Evolutionary conservation across 1,140 invertebrate species (phyloP).

Genomic region (Coptotermes formosanus): DNA sequence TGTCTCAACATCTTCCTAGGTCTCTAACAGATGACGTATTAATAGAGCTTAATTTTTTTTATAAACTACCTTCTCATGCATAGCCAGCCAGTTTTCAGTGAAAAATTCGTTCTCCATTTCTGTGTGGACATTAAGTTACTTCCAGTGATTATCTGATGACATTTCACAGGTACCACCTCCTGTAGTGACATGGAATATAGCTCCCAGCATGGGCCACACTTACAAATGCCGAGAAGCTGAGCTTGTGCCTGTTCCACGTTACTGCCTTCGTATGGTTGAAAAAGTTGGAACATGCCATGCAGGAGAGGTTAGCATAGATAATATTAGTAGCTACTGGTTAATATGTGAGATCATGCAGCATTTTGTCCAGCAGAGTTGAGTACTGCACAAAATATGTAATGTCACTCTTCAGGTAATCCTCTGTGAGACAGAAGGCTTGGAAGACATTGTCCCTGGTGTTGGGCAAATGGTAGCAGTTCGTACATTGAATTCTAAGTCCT

Average conservation of each 20-base stretch:
- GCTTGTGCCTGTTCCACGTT: constrained; percentile 62
- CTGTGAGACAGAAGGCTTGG: constrained; percentile 55
- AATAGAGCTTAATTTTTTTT: too few relatives aligned
- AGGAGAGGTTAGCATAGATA: constrained; percentile 61
- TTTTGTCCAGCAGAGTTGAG: too few relatives aligned
- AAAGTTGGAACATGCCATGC: constrained; percentile 71
- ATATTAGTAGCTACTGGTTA: background rate
- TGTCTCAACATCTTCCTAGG: too few relatives aligned
- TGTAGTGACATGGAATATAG: constrained; percentile 55
- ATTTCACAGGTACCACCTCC: constrained; percentile 22
- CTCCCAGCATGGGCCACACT: constrained; percentile 59
- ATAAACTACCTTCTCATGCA: too few relatives aligned
- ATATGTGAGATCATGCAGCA: too few relatives aligned
- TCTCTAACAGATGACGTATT: too few relatives aligned
- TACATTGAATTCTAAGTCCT: constrained; percentile 34
- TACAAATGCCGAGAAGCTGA: constrained; percentile 61
- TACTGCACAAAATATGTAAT: too few relatives aligned
- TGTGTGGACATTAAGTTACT: too few relatives aligned
- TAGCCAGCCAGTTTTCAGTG: too few relatives aligned
- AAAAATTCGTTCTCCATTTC: too few relatives aligned
- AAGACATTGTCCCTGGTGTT: constrained; percentile 47
- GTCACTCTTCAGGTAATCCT: constrained; percentile 50
- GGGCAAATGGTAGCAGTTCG: constrained; percentile 54
- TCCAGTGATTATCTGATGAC: background rate
- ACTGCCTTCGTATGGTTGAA: constrained; percentile 66